A percentile compares a stretch with the other conserved stretches of the same genome.
phyloP scores from a whole-genome alignment of 92 coral and sea anemone genomes.

The Epizoanthus stellaris region DNA sequence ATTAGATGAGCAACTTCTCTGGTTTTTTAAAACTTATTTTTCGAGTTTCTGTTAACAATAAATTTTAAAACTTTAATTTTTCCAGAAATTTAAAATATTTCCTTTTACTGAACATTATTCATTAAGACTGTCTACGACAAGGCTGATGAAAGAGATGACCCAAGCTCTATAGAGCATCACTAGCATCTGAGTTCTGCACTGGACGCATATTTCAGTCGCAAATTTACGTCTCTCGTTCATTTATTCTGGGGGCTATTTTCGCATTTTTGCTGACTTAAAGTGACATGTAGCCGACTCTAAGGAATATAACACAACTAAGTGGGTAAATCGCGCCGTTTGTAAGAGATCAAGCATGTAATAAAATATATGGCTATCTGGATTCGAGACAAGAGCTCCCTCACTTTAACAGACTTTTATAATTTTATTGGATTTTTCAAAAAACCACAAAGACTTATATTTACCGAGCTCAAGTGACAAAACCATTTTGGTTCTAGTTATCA shows the following conservation, averaged over 20 bases:
- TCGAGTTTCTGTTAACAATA: too few relatives aligned
- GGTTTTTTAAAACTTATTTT: not conserved
- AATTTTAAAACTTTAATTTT: not conserved
- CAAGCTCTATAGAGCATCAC: not conserved
- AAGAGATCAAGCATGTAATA: not conserved
- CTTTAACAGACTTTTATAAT: not conserved
- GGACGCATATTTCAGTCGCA: not conserved
- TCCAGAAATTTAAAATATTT: not conserved
- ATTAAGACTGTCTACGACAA: not conserved
- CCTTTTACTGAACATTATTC: not conserved
- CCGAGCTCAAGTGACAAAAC: slow-evolving; percentile 13
- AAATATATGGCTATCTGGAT: not conserved
- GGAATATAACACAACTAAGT: too few relatives aligned
- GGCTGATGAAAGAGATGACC: not conserved
- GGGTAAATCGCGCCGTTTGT: not conserved
- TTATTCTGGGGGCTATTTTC: not conserved
- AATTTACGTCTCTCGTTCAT: not conserved
- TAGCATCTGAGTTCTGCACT: not conserved
- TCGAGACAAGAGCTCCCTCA: not conserved
- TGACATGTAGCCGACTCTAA: too few relatives aligned
- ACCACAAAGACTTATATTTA: not conserved
- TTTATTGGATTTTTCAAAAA: not conserved
- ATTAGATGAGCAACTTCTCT: too few relatives aligned
- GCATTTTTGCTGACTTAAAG: too few relatives aligned
- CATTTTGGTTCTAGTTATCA: slow-evolving; percentile 9